Percentiles rank a stretch among this genome's conserved stretches.
phyloP scores from a whole-genome alignment of 2,113 vertebrate species.

The Phaetusa simplex region DNA sequence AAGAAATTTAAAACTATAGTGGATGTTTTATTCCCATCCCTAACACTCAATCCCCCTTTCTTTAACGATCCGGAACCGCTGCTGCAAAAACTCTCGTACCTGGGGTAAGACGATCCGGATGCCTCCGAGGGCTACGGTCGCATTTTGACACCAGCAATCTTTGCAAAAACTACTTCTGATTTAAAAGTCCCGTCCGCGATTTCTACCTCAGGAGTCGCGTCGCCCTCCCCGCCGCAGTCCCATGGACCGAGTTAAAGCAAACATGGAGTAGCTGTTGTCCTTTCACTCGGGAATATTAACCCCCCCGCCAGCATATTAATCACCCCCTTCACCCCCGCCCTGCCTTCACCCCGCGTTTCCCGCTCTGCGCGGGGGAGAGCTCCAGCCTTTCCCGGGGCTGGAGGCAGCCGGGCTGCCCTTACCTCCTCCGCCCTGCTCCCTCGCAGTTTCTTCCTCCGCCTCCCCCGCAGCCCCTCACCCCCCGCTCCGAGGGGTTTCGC shows the following conservation, averaged over 20 bases:
- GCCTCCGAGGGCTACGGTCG: background rate
- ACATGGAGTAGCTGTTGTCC: background rate
- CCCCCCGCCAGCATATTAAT: background rate
- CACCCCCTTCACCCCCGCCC: background rate
- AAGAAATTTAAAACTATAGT: background rate
- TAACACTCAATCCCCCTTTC: background rate
- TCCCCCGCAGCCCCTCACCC: background rate
- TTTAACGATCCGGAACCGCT: background rate
- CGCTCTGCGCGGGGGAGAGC: background rate
- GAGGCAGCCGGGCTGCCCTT: background rate
- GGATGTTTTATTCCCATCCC: background rate
- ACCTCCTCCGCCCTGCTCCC: constrained; percentile 42
- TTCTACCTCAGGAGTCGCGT: background rate
- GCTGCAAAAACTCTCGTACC: background rate
- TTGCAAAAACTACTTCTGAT: rapidly evolving
- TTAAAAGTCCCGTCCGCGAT: background rate
- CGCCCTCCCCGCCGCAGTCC: background rate
- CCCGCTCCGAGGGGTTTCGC: background rate
- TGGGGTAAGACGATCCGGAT: rapidly evolving
- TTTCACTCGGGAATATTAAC: background rate
- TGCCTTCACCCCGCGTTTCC: background rate
- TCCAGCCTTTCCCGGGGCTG: background rate
- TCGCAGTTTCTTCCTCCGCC: constrained; percentile 6
- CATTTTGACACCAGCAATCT: rapidly evolving
- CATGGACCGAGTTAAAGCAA: background rate